These are phyloP conservation scores for Tigriopus japonicus DNA, from an alignment of 1,140 invertebrate species.

Conservation along the genomic window DNA sequence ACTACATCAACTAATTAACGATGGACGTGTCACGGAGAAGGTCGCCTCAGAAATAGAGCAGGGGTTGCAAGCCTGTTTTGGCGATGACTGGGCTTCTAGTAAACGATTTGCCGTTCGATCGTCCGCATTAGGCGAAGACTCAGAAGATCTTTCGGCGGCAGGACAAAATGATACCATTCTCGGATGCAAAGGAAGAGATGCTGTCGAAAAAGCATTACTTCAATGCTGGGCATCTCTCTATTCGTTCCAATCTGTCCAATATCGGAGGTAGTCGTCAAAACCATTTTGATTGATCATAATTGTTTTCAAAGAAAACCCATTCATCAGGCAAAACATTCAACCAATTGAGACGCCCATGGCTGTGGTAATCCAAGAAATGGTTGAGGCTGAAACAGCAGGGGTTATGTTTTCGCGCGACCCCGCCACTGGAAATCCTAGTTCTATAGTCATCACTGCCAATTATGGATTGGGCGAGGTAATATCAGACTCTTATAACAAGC, in stretches of 20 bases:
- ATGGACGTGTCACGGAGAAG: too few species aligned
- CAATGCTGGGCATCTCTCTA: constrained; percentile 63
- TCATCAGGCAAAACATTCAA: constrained; percentile 41
- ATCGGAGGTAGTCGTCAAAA: constrained; percentile 33
- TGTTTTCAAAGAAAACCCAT: constrained; percentile 9
- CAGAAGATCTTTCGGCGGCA: constrained; percentile 51
- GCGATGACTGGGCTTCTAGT: too few species aligned
- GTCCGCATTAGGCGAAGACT: constrained; percentile 54
- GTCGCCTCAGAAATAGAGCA: too few species aligned
- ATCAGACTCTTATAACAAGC: not conserved
- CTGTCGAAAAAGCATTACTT: constrained; percentile 37
- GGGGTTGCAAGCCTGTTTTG: too few species aligned
- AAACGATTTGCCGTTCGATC: constrained; percentile 34
- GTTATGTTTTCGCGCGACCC: constrained; percentile 63
- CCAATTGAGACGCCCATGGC: constrained; percentile 42
- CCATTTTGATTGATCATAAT: not conserved
- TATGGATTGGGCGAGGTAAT: constrained; percentile 56
- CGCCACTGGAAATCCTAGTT: constrained; percentile 38
- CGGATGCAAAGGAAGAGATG: constrained; percentile 29
- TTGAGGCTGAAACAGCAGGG: constrained; percentile 44
- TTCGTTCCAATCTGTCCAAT: constrained; percentile 48
- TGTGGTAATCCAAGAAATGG: constrained; percentile 62
- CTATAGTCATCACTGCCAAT: constrained; percentile 52
- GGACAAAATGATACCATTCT: constrained; percentile 62
- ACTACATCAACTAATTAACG: too few species aligned